Evolutionary conservation across 2,797 vertebrate genomes (phyloP), one percentile per base, ranked within the genome.

Genomic region (Neoniphon sammara): DNA sequence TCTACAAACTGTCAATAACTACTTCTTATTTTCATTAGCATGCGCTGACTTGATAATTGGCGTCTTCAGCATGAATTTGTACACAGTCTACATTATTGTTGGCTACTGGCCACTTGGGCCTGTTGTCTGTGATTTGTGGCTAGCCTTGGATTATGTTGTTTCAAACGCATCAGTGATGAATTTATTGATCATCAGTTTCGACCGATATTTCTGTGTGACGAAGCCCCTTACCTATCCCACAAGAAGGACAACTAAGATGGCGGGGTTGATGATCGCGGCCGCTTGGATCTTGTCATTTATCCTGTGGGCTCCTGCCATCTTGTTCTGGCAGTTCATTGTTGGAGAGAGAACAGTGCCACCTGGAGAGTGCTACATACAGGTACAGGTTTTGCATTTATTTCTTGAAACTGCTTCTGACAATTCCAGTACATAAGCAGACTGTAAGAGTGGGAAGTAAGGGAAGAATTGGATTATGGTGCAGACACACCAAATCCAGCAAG

Each of bases 141-240:
- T 99, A 67, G 97, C 98, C 23, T 89, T 99, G 89, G 98, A 99
- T 91, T 99, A 99, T 0, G 98, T 99, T 25, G 97, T 98, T 73
- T 98, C 97, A 55, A 99, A 99, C 0, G 98, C 98, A 39, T 99
- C 98, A 0, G 98, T 99, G 68, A 99, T 99, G 98, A 99, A 99
- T 87, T 92, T 99, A 55, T 91, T 99, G 65, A 99, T 99, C 70
- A 99, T 99, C 88, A 99, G 98, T 89, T 99, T 99, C 7, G 98
- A 99, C 87, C 95, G 98, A 0, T 99, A 99, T 79, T 99, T 99
- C 92, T 99, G 98, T 66, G 98, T 99, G 78, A 99, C 98, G 84
- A 99, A 99, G 83, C 98, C 98, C 14, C 93, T 99, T 63, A 96
- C 96, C 0, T 99, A 99, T 71, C 98, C 98, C 0, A 87, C 97